Evolutionary conservation across 2,797 vertebrate species (phyloP), one percentile per base, ranked within the genome.

Genomic region (Leptodactylus fallax): DNA sequence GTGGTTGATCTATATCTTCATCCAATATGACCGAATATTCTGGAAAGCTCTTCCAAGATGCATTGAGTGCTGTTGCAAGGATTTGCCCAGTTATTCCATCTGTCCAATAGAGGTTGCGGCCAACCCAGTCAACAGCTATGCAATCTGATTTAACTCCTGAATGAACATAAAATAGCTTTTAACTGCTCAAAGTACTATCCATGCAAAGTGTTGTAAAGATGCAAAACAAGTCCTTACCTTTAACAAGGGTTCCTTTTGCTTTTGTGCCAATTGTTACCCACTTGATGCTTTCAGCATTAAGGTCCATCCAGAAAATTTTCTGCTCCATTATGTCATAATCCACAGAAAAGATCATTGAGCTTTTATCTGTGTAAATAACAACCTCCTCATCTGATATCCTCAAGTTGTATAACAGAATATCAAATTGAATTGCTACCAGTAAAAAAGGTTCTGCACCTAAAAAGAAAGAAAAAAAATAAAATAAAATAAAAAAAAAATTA

Each of bases 101-200:
- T 25, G 96, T 96, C 98, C 97, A 98, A 93, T 99, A 99, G 79
- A 99, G 93, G 92, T 98, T 98, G 76, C 95, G 95, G 25, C 96
- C 97, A 1, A 98, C 87, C 97, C 97, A 99, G 92, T 98, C 97
- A 81, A 98, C 93, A 0, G 95, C 97, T 23, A 99, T 94, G 16
- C 95, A 96, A 89, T 99, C 96, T 0, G 97, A 95, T 88, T 95
- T 97, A 78, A 98, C 95, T 55, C 96, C 98, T 99, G 88, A 45
- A 93, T 90, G 13, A 21, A 4, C 36, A 8, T 53, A 53, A 53
- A 53, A 53, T 53, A 8, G 7, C 51, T 53, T 1, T 53, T 53
- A 12, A 53, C 7, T 1, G 12, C 7, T 2, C 6, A 79, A 9
- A 81, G 14, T 81, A 16, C 10, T 79, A 23, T 58, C 10, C 4